A percentile compares a stretch with the other conserved stretches of the same genome.
phyloP scores from a whole-genome alignment of 2,113 vertebrate genomes.

The Catharus minimus region DNA sequence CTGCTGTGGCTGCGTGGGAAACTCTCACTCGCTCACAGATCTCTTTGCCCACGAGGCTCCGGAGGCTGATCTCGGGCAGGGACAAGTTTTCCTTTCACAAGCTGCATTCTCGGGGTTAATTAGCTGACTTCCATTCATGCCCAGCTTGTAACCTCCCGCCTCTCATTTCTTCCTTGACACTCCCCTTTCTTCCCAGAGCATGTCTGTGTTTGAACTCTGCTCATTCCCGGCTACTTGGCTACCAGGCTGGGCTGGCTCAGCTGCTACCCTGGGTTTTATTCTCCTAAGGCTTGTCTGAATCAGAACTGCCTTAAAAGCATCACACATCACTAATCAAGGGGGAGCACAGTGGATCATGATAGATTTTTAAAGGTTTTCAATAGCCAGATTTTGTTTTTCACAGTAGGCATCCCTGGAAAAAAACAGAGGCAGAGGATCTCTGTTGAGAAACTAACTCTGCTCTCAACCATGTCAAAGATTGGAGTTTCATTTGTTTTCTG shows the following conservation, averaged over 20 bases:
- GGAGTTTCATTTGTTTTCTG: background rate
- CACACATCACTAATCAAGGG: background rate
- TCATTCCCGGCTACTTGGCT: background rate
- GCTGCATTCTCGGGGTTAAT: slow-evolving; percentile 16
- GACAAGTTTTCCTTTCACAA: slow-evolving; percentile 10
- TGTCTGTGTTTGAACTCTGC: background rate
- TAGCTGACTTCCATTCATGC: slow-evolving; percentile 19
- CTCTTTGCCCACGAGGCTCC: background rate
- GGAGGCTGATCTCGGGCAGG: background rate
- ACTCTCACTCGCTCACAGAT: background rate
- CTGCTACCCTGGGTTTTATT: background rate
- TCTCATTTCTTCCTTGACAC: background rate
- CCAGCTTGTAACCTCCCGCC: slow-evolving; percentile 14
- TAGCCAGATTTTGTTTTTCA: background rate
- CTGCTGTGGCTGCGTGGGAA: slow-evolving; percentile 21
- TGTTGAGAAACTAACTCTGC: background rate
- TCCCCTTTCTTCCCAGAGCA: background rate
- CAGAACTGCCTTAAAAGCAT: background rate
- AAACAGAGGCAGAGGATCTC: background rate
- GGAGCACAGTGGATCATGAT: background rate
- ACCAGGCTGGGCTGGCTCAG: background rate
- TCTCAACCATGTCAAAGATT: background rate
- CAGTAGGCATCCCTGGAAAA: background rate
- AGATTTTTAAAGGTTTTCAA: background rate
- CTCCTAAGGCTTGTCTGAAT: background rate